Percentiles rank a stretch among this genome's conserved stretches.
phyloP scores from a whole-genome alignment of 2,888 invertebrate genomes.

The Synergus laeviventris region DNA sequence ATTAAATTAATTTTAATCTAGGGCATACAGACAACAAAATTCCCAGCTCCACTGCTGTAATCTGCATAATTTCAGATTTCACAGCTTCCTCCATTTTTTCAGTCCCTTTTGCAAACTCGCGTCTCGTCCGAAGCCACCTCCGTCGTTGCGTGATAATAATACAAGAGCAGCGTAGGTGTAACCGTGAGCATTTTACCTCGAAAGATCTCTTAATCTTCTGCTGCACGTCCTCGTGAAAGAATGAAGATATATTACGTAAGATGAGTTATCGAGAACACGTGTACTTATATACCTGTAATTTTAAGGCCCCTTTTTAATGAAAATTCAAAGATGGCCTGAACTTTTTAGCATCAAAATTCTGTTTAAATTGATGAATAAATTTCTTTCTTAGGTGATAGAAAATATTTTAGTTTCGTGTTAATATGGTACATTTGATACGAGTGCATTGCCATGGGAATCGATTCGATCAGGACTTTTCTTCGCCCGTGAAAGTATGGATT shows the following conservation, averaged over 20 bases:
- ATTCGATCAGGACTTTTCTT: slow-evolving; percentile 51
- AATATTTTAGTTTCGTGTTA: neutral
- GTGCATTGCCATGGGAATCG: slow-evolving; percentile 39
- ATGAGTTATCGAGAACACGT: slow-evolving; percentile 3
- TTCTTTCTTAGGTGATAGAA: neutral
- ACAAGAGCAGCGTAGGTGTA: slow-evolving; percentile 26
- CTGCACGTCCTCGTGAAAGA: neutral
- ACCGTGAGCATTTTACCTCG: neutral
- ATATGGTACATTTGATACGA: neutral
- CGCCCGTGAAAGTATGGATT: slow-evolving; percentile 51
- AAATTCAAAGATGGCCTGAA: neutral
- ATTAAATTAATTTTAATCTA: slow-evolving; percentile 74
- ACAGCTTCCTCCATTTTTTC: slow-evolving; percentile 11
- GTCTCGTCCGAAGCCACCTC: slow-evolving; percentile 8
- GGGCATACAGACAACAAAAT: slow-evolving; percentile 67
- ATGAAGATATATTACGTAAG: neutral
- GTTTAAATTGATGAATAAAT: neutral
- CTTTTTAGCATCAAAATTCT: neutral
- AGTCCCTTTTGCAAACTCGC: neutral
- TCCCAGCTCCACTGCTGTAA: slow-evolving; percentile 41
- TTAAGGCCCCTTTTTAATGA: neutral
- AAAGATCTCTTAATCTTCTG: slow-evolving; percentile 26
- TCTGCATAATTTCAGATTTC: slow-evolving; percentile 24
- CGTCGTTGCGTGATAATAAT: slow-evolving; percentile 26
- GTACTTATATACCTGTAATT: slow-evolving; percentile 13